Evolutionary conservation across 2,113 vertebrate species (phyloP).

Genomic region (Pedetes capensis): DNA sequence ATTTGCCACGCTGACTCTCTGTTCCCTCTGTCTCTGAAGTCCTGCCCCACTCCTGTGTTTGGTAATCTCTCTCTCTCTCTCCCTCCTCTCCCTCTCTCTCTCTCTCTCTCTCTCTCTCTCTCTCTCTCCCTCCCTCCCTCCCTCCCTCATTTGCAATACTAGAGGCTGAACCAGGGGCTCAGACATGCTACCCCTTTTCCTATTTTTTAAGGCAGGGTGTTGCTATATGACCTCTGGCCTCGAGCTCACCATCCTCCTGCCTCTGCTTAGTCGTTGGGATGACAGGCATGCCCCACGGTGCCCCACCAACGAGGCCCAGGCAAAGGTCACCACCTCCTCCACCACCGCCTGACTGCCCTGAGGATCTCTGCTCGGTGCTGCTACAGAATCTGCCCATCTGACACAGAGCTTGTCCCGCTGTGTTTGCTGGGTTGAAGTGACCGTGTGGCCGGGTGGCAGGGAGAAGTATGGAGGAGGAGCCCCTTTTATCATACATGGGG

Average conservation of each 20-base stretch:
- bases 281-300: too few species aligned
- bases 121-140: too few species aligned
- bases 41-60: not conserved
- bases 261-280: too few species aligned
- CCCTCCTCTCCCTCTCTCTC: too few species aligned
- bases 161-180: too few species aligned
- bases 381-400: not conserved
- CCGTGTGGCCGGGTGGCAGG: not conserved
- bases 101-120: too few species aligned
- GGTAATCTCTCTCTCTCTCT: not conserved
- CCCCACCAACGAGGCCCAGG: not conserved
- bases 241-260: too few species aligned
- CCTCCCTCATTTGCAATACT: too few species aligned
- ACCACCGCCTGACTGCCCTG: not conserved
- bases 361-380: not conserved
- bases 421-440: not conserved
- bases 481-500: not conserved
- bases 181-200: too few species aligned
- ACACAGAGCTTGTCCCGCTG: not conserved
- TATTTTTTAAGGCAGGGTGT: too few species aligned
- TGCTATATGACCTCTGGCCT: too few species aligned
- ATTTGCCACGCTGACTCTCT: not conserved
- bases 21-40: not conserved
- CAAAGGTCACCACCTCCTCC: not conserved
- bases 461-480: not conserved